A percentile compares a stretch with the other conserved stretches of the same genome.
Evolutionary conservation across 2,797 vertebrate species (phyloP).

Genomic region (Molothrus aeneus): DNA sequence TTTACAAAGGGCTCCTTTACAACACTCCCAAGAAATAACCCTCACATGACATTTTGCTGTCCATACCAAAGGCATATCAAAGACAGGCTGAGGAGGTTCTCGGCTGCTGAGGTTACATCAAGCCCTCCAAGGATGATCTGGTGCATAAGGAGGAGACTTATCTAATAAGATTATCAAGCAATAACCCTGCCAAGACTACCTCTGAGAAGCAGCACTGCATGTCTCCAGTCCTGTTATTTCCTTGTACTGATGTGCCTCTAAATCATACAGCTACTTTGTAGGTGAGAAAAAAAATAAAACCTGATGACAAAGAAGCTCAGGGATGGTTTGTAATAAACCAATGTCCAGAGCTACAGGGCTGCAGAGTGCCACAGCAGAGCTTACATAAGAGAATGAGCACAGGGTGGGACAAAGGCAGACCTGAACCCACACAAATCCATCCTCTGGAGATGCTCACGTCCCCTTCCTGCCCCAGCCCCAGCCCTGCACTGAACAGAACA

Average conservation of each 20-base stretch:
- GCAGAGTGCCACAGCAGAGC: not conserved
- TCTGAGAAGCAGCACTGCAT: not conserved
- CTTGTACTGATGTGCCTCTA: not conserved
- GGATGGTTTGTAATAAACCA: not conserved
- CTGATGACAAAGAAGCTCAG: not conserved
- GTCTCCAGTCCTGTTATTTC: not conserved
- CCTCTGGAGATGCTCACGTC: not conserved
- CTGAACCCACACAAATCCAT: not conserved
- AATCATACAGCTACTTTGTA: not conserved
- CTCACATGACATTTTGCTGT: not conserved
- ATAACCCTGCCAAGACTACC: not conserved
- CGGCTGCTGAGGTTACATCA: not conserved
- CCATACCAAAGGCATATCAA: not conserved
- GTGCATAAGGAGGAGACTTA: constrained; percentile 2
- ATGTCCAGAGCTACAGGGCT: not conserved
- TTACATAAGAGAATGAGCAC: not conserved
- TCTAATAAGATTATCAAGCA: constrained; percentile 46
- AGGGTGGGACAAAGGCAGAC: not conserved
- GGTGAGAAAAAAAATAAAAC: not conserved
- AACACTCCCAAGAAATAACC: not conserved
- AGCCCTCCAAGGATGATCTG: constrained; percentile 26
- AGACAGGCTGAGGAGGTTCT: not conserved
- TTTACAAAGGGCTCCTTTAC: not conserved
- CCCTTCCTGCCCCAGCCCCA: not conserved
- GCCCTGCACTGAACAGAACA: not conserved